Evolutionary conservation across 2,113 vertebrate genomes (phyloP).

Genomic region (Colaptes auratus): DNA sequence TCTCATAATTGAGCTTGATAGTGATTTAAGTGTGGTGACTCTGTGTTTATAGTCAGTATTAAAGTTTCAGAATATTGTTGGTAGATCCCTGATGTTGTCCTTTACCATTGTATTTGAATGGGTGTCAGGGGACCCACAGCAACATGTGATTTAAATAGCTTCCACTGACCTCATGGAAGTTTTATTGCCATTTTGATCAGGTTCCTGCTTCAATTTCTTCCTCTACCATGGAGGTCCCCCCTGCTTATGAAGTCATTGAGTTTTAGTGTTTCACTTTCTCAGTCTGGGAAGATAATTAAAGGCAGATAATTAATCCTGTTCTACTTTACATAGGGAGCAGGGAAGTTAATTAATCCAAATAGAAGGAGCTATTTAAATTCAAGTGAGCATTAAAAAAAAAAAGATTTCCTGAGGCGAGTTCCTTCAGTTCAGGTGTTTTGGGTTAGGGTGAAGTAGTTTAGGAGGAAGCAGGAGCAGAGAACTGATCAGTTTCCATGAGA

Average conservation of each 20-base stretch:
- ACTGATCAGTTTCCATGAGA: background rate
- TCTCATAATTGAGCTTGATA: background rate
- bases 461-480: background rate
- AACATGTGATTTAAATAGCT: background rate
- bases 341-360: constrained; percentile 23
- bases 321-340: background rate
- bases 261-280: background rate
- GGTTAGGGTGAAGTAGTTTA: background rate
- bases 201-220: background rate
- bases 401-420: background rate
- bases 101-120: background rate
- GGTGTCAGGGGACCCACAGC: background rate
- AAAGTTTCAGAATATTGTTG: background rate
- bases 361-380: background rate
- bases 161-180: background rate
- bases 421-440: background rate
- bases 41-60: background rate
- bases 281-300: background rate
- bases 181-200: background rate
- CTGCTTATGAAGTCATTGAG: background rate
- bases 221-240: background rate
- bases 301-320: constrained; percentile 7
- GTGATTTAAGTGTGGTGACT: background rate
- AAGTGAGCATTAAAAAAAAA: background rate
- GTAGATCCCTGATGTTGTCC: background rate